Evolutionary conservation across 2,888 invertebrate genomes (phyloP).

Genomic region (Zaprionus bogoriensis): DNA sequence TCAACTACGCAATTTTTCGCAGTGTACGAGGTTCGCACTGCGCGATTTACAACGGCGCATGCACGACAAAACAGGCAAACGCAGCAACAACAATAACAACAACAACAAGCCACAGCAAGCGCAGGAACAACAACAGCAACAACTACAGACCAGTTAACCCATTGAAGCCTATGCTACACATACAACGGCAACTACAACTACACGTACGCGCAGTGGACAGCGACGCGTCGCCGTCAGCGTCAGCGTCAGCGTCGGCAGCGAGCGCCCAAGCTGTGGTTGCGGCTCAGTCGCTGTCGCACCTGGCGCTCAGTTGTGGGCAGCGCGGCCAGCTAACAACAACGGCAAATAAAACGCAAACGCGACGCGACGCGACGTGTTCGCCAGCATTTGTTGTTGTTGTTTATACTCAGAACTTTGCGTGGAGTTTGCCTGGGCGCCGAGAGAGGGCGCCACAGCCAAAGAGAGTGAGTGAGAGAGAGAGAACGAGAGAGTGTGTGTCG

Average conservation of each 20-base stretch:
- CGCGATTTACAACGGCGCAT: conserved; percentile 24
- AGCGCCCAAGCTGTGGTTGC: conserved; percentile 41
- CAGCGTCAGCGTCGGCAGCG: conserved; percentile 17
- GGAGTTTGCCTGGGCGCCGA: conserved; percentile 25
- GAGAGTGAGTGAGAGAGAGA: conserved; percentile 15
- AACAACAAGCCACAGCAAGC: conserved; percentile 13
- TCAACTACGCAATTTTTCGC: conserved; percentile 1
- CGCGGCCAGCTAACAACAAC: conserved; percentile 68
- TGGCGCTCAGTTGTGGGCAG: conserved; percentile 70
- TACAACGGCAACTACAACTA: conserved; percentile 8
- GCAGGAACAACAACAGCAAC: conserved; percentile 11
- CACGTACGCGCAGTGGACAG: conserved; percentile 24
- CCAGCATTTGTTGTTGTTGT: conserved; percentile 28
- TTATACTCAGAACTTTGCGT: conserved; percentile 43
- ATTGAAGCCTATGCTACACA: conserved; percentile 44
- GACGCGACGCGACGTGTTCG: conserved; percentile 27
- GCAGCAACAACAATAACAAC: conserved; percentile 11
- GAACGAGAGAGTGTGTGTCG: not conserved
- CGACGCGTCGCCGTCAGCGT: conserved; percentile 20
- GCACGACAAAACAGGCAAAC: conserved; percentile 26
- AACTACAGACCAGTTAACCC: conserved; percentile 37
- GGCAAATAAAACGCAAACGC: conserved; percentile 51
- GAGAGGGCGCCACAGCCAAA: no score
- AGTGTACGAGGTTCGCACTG: conserved; percentile 21
- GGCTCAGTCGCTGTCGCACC: conserved; percentile 57